Conservation (phyloP, 2,113 vertebrate species). For the Phaetusa simplex region DNA sequence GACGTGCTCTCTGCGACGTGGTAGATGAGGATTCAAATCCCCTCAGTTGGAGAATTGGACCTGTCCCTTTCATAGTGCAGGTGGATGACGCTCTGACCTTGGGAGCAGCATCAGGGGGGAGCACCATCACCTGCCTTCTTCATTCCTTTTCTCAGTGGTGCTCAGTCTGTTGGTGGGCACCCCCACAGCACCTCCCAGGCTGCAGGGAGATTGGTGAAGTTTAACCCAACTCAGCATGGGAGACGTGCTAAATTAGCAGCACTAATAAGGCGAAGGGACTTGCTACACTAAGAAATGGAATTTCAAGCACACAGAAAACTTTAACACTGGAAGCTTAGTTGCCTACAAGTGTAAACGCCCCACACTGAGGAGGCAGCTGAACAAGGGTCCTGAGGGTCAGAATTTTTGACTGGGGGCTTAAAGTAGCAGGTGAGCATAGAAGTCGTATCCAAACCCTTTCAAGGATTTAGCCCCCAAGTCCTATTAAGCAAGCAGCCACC, state of each 20-base stretch:
- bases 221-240: background rate
- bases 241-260: background rate
- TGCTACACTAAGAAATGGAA: background rate
- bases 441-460: background rate
- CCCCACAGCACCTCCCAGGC: background rate
- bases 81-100: background rate
- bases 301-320: background rate
- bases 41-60: fast-evolving
- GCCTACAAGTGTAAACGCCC: background rate
- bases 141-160: fast-evolving
- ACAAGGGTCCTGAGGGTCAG: background rate
- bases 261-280: background rate
- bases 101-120: background rate
- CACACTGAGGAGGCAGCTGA: background rate
- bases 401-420: background rate
- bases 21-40: background rate
- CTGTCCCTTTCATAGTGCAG: fast-evolving
- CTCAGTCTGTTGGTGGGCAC: background rate
- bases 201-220: background rate
- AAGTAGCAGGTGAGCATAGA: constrained; percentile 14
- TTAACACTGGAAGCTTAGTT: background rate
- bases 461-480: background rate
- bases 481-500: background rate
- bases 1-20: fast-evolving
- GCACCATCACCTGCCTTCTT: background rate